Evolutionary conservation across 2,888 invertebrate species (phyloP), one percentile per base, ranked within the genome.

Genomic region (Plagodis dolabraria): DNA sequence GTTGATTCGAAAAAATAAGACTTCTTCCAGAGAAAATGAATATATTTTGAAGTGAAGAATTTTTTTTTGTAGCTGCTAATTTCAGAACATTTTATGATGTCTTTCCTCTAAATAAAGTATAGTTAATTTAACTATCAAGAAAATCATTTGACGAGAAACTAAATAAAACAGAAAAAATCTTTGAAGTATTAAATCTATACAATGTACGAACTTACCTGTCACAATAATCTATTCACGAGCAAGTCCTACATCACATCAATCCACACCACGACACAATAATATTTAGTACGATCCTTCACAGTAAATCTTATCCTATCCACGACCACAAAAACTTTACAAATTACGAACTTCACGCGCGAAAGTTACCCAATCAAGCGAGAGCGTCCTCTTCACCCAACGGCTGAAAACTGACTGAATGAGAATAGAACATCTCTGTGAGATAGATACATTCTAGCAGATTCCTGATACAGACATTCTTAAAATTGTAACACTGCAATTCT

Each of bases 331-430:
- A 66, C 57, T 66, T 68, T 68, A 53, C 22, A 12, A 59, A 63
- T 55, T 48, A 48, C 64, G 63, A 66, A 63, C 57, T 65, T 60
- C 57, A 45, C 57, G 60, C 62, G 62, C 53, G 52, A 47, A 61
- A 60, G 54, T 54, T 44, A 36, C 33, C 36, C 11, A 42, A 34
- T 49, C 11, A 7, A 46, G 22, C 47, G 47, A 34, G 11, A 12
- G 60, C 63, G 63, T 57, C 66, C 56, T 48, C 46, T 47, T 57
- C n/a, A 12, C 47, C 44, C 59, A 7, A 42, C 50, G 61, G 49
- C 51, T 22, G 8, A 33, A 59, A 44, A n/a, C 12, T 7, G 9
- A 48, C 60, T 53, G 49, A 57, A 9, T 62, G 68, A 60, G 57
- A 64, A 22, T 22, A 22, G 22, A 22, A 22, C 54, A 35, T 46